Evolutionary conservation across 2,113 vertebrate genomes (phyloP), one percentile per base, ranked within the genome.

Genomic region (Rhegmatorhina hoffmannsi): DNA sequence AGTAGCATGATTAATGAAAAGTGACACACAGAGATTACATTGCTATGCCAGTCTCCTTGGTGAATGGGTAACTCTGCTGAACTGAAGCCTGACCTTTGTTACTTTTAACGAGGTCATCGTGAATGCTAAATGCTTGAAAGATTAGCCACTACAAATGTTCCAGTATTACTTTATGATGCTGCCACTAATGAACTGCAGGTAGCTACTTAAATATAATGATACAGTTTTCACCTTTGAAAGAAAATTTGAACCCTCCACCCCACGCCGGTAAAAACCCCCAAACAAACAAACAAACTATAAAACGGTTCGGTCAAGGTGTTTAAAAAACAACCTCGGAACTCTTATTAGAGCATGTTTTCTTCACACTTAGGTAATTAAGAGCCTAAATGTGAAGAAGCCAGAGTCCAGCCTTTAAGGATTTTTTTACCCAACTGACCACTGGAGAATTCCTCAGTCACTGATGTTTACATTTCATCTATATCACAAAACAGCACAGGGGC

Each of bases 1-100:
- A 98, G 96, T 95, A 95, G 95, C 97, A 97, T 98, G 98, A 98
- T 99, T 98, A 98, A 98, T 98, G 95, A 97, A 97, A 98, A 98
- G 96, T 98, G 98, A 98, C 98, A 98, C 95, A 84, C 91, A 92
- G 82, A 95, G 96, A 98, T 98, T 97, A 97, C 97, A 98, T 97
- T 89, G 97, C 96, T 95, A 84, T 95, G 97, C 96, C 83, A 85
- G 95, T 96, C 92, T 97, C 97, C 97, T 94, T 96, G 97, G 97
- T 89, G 91, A 97, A 94, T 16, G 52, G 92, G 90, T 18, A 73
- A 90, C 91, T 96, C 94, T 49, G 91, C 49, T 97, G 97, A 98
- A 98, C 97, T 97, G 87, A 86, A 94, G 91, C 94, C 80, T 97
- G 98, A 98, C 97, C 97, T 98, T 98, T 97, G 96, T 94, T 97